These are phyloP conservation scores for Embidobia sp. DNA, from an alignment of 2,888 invertebrate species.

Conservation along the genomic window DNA sequence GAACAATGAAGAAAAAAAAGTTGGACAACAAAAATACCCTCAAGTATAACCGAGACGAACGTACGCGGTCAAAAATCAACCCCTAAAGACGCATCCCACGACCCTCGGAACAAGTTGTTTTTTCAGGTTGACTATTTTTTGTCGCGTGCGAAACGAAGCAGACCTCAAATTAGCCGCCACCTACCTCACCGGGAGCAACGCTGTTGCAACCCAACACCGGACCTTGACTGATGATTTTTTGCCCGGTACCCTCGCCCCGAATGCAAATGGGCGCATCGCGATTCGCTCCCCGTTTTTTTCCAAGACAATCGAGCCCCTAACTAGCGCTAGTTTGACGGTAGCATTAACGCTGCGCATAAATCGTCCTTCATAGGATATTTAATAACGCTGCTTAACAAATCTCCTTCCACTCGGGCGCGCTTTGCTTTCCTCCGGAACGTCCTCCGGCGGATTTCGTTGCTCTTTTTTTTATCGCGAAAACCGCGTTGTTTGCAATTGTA, in stretches of 20 bases:
- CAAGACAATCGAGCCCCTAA: conserved; percentile 56
- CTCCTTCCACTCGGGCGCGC: conserved; percentile 21
- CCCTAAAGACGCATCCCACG: conserved; percentile 57
- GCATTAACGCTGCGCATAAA: conserved; percentile 54
- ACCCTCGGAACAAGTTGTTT: conserved; percentile 67
- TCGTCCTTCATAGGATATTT: conserved; percentile 44
- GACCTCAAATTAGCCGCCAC: conserved; percentile 76
- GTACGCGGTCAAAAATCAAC: conserved; percentile 56
- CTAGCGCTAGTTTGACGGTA: conserved; percentile 58
- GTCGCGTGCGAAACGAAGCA: conserved; percentile 74
- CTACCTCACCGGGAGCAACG: conserved; percentile 41
- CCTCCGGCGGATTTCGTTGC: too few relatives aligned
- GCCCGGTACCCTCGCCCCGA: conserved; percentile 65
- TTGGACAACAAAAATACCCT: too few relatives aligned
- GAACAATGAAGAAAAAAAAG: too few relatives aligned
- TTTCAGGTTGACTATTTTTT: conserved; percentile 67
- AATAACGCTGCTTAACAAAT: conserved; percentile 48
- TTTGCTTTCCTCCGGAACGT: too few relatives aligned
- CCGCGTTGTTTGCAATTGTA: too few relatives aligned
- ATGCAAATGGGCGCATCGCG: conserved; percentile 71
- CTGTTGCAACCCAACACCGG: conserved; percentile 66
- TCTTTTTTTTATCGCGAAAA: neutral
- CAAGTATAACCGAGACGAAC: too few relatives aligned
- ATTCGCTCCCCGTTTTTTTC: conserved; percentile 65
- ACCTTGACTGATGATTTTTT: conserved; percentile 66